These are phyloP conservation scores for Trachelus iudaicus DNA, from an alignment of 2,888 invertebrate species.

Conservation along the genomic window DNA sequence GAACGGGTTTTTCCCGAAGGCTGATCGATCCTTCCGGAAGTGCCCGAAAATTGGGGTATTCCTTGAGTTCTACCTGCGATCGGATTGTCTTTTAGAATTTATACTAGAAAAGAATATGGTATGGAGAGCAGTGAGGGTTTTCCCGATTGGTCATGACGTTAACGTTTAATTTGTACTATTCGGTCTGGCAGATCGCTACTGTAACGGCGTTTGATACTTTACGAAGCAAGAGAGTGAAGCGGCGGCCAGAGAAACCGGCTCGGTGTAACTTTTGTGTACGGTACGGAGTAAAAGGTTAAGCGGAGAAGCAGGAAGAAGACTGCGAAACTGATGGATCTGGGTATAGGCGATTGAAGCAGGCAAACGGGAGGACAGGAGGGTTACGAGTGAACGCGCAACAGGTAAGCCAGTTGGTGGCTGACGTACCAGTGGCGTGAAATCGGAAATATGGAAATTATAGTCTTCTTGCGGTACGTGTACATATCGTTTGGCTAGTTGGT, in stretches of 20 bases:
- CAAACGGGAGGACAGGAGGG: not conserved
- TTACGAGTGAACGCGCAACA: not conserved
- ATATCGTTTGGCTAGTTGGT: no score
- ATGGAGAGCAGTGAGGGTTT: no score
- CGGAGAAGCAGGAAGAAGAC: not conserved
- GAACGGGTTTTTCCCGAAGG: not conserved
- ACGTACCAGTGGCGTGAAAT: not conserved
- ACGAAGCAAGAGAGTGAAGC: not conserved
- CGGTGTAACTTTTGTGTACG: not conserved
- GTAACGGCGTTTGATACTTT: no score
- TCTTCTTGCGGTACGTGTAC: not conserved
- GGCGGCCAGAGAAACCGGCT: not conserved
- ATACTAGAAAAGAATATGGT: not conserved
- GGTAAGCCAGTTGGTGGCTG: not conserved
- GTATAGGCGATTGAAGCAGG: not conserved
- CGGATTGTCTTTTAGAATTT: not conserved
- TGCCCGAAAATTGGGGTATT: not conserved
- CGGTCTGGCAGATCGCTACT: no score
- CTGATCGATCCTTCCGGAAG: not conserved
- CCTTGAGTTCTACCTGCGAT: not conserved
- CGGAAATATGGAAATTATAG: not conserved
- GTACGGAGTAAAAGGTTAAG: not conserved
- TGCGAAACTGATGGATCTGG: not conserved
- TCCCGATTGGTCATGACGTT: no score
- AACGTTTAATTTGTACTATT: no score